Evolutionary conservation across 2,113 vertebrate genomes (phyloP).

Genomic region (Amphilophus citrinellus): DNA sequence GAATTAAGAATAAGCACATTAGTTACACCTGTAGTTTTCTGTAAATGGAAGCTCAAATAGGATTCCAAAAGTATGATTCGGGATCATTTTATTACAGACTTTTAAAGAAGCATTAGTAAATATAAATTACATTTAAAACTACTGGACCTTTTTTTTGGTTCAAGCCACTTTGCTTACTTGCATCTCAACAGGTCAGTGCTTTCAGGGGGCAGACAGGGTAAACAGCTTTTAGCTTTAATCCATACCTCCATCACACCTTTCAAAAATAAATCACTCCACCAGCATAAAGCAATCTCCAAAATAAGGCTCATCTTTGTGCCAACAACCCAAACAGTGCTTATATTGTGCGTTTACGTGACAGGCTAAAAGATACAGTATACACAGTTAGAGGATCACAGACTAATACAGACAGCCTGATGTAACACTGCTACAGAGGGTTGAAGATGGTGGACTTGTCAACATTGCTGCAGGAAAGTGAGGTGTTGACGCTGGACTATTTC

Average conservation of each 20-base stretch:
- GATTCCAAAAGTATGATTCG: neutral
- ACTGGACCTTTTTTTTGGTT: conserved; percentile 34
- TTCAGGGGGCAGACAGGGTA: neutral
- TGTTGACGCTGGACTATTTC: neutral
- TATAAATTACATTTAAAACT: conserved; percentile 34
- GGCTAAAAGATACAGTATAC: conserved; percentile 53
- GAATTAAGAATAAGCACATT: neutral
- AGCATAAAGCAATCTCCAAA: conserved; percentile 25
- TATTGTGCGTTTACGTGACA: conserved; percentile 78
- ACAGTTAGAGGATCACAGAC: conserved; percentile 24
- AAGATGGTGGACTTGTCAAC: neutral
- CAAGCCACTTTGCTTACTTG: conserved; percentile 26
- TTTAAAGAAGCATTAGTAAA: conserved; percentile 40
- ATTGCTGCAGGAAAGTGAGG: conserved; percentile 32
- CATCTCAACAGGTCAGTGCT: conserved; percentile 35
- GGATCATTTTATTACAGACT: conserved; percentile 57
- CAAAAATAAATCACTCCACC: neutral
- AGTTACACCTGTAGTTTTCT: neutral
- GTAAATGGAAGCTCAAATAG: neutral
- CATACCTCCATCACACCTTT: conserved; percentile 4
- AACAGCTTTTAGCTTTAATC: conserved; percentile 11
- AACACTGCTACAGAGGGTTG: conserved; percentile 34
- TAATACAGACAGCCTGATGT: conserved; percentile 26
- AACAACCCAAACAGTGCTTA: conserved; percentile 33
- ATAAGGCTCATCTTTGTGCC: conserved; percentile 60